phyloP scores from a whole-genome alignment of 2,797 vertebrate genomes.

The Pogonophryne albipinna region DNA sequence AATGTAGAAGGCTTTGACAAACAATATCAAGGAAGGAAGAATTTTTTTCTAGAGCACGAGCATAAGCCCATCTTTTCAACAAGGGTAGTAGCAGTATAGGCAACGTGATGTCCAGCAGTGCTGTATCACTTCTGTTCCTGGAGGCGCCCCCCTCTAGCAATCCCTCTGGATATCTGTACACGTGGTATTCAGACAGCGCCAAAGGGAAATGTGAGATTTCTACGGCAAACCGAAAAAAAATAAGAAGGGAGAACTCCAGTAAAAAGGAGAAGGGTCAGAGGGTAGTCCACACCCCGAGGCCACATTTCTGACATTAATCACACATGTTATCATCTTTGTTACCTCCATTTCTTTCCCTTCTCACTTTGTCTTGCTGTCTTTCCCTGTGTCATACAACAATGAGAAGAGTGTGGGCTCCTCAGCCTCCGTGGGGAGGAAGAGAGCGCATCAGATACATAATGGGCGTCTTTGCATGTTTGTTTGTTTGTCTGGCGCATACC shows the following conservation, averaged over 20 bases:
- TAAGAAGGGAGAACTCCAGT: slow-evolving; percentile 19
- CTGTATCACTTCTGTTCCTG: slow-evolving; percentile 37
- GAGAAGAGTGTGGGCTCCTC: slow-evolving; percentile 52
- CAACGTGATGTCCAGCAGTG: slow-evolving; percentile 3
- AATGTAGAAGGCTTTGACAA: slow-evolving; percentile 57
- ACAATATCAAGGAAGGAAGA: slow-evolving; percentile 56
- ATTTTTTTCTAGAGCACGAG: slow-evolving; percentile 9
- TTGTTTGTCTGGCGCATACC: slow-evolving; percentile 57
- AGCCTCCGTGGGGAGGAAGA: slow-evolving; percentile 44
- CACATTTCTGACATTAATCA: slow-evolving; percentile 46
- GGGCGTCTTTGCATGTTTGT: slow-evolving; percentile 64
- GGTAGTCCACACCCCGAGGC: slow-evolving; percentile 57
- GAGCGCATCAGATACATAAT: slow-evolving; percentile 50
- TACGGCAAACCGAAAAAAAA: slow-evolving; percentile 4
- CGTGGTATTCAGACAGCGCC: slow-evolving; percentile 48
- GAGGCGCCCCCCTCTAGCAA: slow-evolving; percentile 51
- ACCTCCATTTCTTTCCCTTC: slow-evolving; percentile 9
- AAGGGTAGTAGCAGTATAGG: slow-evolving; percentile 2
- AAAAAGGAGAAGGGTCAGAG: slow-evolving; percentile 45
- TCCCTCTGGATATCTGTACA: slow-evolving; percentile 56
- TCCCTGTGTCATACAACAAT: slow-evolving; percentile 41
- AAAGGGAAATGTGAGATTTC: slow-evolving; percentile 16
- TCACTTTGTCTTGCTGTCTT: slow-evolving; percentile 33
- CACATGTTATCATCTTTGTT: slow-evolving; percentile 27
- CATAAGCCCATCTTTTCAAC: slow-evolving; percentile 10